Evolutionary conservation across 2,888 invertebrate species (phyloP), one percentile per base, ranked within the genome.

Genomic region (Nineta flava): DNA sequence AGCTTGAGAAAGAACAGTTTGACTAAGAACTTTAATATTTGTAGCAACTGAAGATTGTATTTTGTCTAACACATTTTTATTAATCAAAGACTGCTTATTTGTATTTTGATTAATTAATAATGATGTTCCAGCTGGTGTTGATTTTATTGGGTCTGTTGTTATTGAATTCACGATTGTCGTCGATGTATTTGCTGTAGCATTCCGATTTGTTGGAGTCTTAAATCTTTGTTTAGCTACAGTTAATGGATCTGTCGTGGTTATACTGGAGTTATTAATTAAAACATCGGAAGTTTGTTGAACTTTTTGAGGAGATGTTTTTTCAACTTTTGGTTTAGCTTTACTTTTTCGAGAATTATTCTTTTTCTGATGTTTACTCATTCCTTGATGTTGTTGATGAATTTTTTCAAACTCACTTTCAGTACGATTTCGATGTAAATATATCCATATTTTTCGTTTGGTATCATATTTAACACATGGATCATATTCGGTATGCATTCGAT

Each of bases 401-500:
- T 77, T 70, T 63, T 83, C 82, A 54, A 76, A 76, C 57, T 76
- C 76, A 43, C 70, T 70, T 57, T 75, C 75, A 1, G 66, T 68
- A 45, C 75, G 66, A 61, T 81, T 77, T 50, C 92, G 75, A 65
- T 95, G 94, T 50, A 95, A 70, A 65, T 95, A 95, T n/a, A 94
- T 87, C 96, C 96, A 96, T 31, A 91, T 79, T 59, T 94, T 93
- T 4, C 88, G 77, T 58, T 87, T 82, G 1, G 87, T 83, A 64
- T 95, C 93, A 62, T 93, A 95, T 59, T 90, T 86, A 1, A 95
- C 93, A 59, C 93, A 88, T 0, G 95, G 94, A 68, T 95, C 95
- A 50, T 83, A 80, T 56, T 94, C 87, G 9, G 85, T 86, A 59
- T 93, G 87, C 63, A 96, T 77, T 15, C 93, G 72, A 62, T 96